Percentiles rank a stretch among this genome's conserved stretches.
These are phyloP conservation scores for Cosmorhoe ocellata DNA, from an alignment of 2,888 invertebrate genomes.

Conservation along the genomic window DNA sequence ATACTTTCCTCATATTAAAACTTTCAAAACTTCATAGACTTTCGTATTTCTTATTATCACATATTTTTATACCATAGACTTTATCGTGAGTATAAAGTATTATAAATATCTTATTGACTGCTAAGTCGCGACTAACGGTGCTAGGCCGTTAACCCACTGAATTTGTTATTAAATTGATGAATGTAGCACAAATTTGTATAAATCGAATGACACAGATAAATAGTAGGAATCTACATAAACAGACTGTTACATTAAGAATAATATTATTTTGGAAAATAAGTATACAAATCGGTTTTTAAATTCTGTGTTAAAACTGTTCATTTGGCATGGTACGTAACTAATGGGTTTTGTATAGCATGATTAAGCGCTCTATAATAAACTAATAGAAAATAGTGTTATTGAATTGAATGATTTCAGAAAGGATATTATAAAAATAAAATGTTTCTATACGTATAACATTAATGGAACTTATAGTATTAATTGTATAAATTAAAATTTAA, in stretches of 20 bases:
- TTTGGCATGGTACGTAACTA: neutral
- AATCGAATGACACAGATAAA: slow-evolving; percentile 11
- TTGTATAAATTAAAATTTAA: no score
- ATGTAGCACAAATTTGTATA: slow-evolving; percentile 9
- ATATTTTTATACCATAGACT: no score
- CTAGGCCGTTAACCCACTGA: slow-evolving; percentile 28
- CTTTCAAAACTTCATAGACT: no score
- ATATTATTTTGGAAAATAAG: slow-evolving; percentile 9
- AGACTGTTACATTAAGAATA: neutral
- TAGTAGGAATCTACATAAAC: slow-evolving; percentile 5
- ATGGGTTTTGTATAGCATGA: slow-evolving; percentile 3
- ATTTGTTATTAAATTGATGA: slow-evolving; percentile 22
- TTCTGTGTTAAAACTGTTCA: neutral
- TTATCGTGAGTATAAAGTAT: no score
- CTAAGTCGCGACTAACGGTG: slow-evolving; percentile 21
- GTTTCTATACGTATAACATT: no score
- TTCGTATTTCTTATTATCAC: no score
- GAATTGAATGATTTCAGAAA: no score
- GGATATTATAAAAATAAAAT: no score
- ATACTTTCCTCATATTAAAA: no score
- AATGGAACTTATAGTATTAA: no score
- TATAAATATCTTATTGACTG: no score
- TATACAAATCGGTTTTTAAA: slow-evolving; percentile 9
- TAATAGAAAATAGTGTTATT: neutral
- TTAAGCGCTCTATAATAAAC: neutral